These are phyloP conservation scores for Agelas oroides DNA, from an alignment of 37 sponge, comb jelly and placozoan species.

Conservation along the genomic window DNA sequence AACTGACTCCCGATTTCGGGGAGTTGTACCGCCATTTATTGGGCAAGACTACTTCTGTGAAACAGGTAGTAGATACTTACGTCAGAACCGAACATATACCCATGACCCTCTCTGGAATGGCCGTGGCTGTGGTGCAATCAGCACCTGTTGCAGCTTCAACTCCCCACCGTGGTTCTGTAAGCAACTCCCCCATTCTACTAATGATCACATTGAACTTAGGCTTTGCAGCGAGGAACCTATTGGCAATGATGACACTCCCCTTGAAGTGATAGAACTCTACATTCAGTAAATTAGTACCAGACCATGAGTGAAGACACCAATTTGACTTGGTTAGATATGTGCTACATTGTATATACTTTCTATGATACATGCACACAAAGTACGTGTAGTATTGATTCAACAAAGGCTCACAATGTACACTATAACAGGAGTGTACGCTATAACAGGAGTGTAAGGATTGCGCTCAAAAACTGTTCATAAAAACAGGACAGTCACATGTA, in stretches of 20 bases:
- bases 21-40: constrained; percentile 29
- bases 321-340: too few relatives aligned
- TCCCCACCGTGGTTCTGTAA: constrained; percentile 31
- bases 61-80: constrained; percentile 18
- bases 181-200: not conserved
- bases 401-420: too few relatives aligned
- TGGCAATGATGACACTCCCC: constrained; percentile 15
- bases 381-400: too few relatives aligned
- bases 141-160: constrained; percentile 32
- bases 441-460: too few relatives aligned
- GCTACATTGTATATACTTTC: too few relatives aligned
- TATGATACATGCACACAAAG: too few relatives aligned
- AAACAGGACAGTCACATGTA: too few relatives aligned
- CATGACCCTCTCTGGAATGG: constrained; percentile 54
- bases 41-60: constrained; percentile 58
- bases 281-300: constrained; percentile 20
- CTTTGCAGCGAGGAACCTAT: not conserved
- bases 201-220: constrained; percentile 19
- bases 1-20: not conserved
- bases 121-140: constrained; percentile 15
- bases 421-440: too few relatives aligned
- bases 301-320: too few relatives aligned
- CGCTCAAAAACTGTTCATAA: too few relatives aligned
- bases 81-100: not conserved
- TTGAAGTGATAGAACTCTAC: constrained; percentile 18